Evolutionary conservation across 2,113 vertebrate genomes (phyloP), one percentile per base, ranked within the genome.

Genomic region (Otus sunia): DNA sequence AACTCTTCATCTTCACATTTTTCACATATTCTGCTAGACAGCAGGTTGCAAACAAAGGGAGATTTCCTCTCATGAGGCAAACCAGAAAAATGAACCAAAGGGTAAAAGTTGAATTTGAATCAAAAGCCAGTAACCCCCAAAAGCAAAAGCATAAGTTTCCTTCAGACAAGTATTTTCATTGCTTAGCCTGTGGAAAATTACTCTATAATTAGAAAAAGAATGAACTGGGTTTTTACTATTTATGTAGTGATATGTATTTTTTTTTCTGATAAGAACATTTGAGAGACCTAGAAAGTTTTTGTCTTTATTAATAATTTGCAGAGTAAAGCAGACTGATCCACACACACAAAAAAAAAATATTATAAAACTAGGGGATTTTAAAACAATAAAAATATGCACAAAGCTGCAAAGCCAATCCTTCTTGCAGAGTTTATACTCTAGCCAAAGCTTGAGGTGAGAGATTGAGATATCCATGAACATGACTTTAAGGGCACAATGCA

Each of bases 161-260:
- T 97, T 86, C 95, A 94, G 74, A 87, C 53, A 88, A 90, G 17
- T 79, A 49, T 94, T 93, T 96, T 71, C 78, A 96, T 76, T 78
- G 50, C 56, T 93, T 77, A 63, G 39, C 5, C 20, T 85, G 56
- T 90, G 83, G 92, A 92, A 96, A 97, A 90, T 59, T 89, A 41
- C 39, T 89, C 75, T 82, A n/a, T 72, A 79, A 75, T 67, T 94
- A 91, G 81, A 85, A 92, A 92, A 94, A 87, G 1, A 96, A 82
- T 17, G 3, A 87, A 76, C 32, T n/a, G 4, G 8, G 7, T 2
- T 84, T 96, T 59, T 92, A 75, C 47, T 95, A 15, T 71, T 56
- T 66, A 73, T 59, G 56, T 82, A 82, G 86, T 62, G 63, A 50
- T 77, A 52, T 2, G 1, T 73, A 41, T 41, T 34, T 47, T 68